phyloP scores from a whole-genome alignment of 2,113 vertebrate species.

The Entelurus aequoreus region DNA sequence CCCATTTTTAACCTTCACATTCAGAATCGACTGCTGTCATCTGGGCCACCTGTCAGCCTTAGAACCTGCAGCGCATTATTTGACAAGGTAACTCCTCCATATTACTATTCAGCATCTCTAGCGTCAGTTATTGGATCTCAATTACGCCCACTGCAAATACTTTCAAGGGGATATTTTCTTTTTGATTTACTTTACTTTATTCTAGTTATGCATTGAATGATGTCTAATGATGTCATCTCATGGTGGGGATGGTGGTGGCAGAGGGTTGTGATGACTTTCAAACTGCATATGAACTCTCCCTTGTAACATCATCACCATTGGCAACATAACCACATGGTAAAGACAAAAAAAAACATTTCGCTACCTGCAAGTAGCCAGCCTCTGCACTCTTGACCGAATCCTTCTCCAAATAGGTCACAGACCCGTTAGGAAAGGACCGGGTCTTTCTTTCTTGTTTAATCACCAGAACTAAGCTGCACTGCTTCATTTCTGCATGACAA shows the following conservation, averaged over 20 bases:
- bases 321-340: conserved; percentile 51
- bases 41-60: conserved; percentile 78
- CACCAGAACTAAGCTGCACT: conserved; percentile 52
- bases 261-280: conserved; percentile 55
- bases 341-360: conserved; percentile 10
- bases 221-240: conserved; percentile 14
- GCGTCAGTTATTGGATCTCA: conserved; percentile 4
- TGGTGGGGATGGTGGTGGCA: conserved; percentile 30
- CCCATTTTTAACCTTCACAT: conserved; percentile 73
- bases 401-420: conserved; percentile 37
- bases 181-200: conserved; percentile 40
- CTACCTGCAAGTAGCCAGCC: conserved; percentile 35
- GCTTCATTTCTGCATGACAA: conserved; percentile 60
- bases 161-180: conserved; percentile 19
- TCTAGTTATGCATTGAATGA: conserved; percentile 7
- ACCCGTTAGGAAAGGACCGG: conserved; percentile 34
- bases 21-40: conserved; percentile 81
- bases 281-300: conserved; percentile 53
- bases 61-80: conserved; percentile 78
- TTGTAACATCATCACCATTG: conserved; percentile 48
- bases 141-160: conserved; percentile 24
- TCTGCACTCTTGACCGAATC: conserved; percentile 43
- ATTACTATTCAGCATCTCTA: conserved; percentile 59
- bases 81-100: conserved; percentile 77
- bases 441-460: conserved; percentile 45